Conservation (phyloP, 2,797 vertebrate genomes). For the Naso thynnoides region DNA sequence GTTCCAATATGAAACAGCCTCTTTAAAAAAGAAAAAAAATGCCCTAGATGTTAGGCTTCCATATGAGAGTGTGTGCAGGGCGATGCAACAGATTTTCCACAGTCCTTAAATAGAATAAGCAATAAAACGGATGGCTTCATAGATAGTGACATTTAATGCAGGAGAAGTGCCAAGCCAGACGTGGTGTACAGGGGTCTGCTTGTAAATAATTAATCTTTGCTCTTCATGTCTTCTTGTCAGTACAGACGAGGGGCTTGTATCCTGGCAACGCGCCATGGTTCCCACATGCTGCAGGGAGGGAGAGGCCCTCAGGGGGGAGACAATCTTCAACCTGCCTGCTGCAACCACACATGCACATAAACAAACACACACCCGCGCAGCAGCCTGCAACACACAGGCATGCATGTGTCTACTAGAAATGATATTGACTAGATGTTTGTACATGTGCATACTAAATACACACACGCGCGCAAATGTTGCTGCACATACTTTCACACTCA, state of each 20-base stretch:
- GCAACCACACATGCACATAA: constrained; percentile 54
- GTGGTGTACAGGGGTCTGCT: constrained; percentile 89
- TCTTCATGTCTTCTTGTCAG: constrained; percentile 93
- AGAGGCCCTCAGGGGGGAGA: constrained; percentile 89
- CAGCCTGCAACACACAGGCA: constrained; percentile 41
- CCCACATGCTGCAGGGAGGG: constrained; percentile 89
- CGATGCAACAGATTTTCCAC: constrained; percentile 69
- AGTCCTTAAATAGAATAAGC: constrained; percentile 79
- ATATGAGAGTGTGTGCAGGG: constrained; percentile 25
- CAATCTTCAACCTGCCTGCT: constrained; percentile 88
- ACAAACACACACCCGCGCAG: constrained; percentile 37
- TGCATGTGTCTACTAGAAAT: constrained; percentile 8
- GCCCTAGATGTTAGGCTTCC: constrained; percentile 22
- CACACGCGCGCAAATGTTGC: constrained; percentile 31
- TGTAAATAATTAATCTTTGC: constrained; percentile 94
- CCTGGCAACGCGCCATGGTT: constrained; percentile 91
- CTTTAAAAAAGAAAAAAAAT: constrained; percentile 16
- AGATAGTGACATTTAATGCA: constrained; percentile 89
- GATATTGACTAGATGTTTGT: background rate
- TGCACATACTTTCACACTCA: constrained; percentile 1
- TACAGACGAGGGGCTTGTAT: constrained; percentile 91
- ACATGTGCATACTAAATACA: constrained; percentile 32
- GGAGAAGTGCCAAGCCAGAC: constrained; percentile 90
- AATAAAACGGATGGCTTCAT: constrained; percentile 85
- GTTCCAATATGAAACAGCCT: constrained; percentile 13